phyloP scores from a whole-genome alignment of 2,797 vertebrate genomes.

The Bovichtus diacanthus region DNA sequence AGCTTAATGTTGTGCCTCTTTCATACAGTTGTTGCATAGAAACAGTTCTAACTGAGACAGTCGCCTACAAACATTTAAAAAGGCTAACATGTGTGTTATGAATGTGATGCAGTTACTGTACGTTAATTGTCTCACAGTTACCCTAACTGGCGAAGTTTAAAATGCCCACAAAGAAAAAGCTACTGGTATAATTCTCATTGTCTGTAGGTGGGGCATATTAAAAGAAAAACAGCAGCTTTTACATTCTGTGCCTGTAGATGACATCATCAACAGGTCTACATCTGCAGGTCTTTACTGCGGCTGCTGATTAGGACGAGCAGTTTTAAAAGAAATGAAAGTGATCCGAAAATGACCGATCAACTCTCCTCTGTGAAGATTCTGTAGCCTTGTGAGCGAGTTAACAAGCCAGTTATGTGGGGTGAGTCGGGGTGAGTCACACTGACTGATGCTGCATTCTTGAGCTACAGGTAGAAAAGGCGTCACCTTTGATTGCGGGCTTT shows the following conservation, averaged over 20 bases:
- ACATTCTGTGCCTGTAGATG: not conserved
- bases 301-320: not conserved
- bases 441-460: not conserved
- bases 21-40: not conserved
- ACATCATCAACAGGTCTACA: not conserved
- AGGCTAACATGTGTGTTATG: not conserved
- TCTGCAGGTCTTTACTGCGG: not conserved
- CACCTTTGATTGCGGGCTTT: slow-evolving; percentile 89
- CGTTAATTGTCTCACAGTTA: not conserved
- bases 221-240: not conserved
- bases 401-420: not conserved
- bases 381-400: slow-evolving; percentile 7
- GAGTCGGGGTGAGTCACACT: not conserved
- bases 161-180: not conserved
- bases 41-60: not conserved
- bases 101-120: not conserved
- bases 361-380: not conserved
- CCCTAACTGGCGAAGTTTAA: not conserved
- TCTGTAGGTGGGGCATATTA: not conserved
- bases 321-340: not conserved
- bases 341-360: not conserved
- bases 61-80: not conserved
- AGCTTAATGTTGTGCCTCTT: not conserved
- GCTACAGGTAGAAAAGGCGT: slow-evolving; percentile 1
- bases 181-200: not conserved